Percentiles rank a stretch among this genome's conserved stretches.
These are phyloP conservation scores for Conus canariensis DNA, from an alignment of 2,888 invertebrate species.

Conservation along the genomic window DNA sequence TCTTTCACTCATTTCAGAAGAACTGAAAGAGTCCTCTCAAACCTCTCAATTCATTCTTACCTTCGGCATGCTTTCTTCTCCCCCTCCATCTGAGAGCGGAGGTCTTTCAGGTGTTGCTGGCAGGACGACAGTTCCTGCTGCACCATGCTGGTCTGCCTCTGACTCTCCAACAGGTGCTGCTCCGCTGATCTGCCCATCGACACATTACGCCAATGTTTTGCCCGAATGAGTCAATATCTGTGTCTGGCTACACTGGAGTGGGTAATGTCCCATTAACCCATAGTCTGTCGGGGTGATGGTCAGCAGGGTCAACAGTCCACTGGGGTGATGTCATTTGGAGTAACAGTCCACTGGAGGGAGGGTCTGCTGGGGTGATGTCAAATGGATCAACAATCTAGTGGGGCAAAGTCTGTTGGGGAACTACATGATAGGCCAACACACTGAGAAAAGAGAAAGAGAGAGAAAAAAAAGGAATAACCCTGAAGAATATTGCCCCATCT, in stretches of 20 bases:
- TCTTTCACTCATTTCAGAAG: neutral
- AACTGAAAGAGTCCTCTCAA: neutral
- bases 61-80: slow-evolving; percentile 60
- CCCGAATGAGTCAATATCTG: neutral
- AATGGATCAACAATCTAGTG: no score
- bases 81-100: slow-evolving; percentile 58
- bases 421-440: no score
- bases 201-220: neutral
- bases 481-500: no score
- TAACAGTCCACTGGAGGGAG: no score
- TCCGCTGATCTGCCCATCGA: slow-evolving; percentile 64
- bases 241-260: neutral
- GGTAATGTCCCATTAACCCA: no score
- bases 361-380: no score
- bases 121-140: slow-evolving; percentile 56
- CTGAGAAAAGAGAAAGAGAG: no score
- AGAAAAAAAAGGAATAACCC: no score
- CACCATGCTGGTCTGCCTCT: slow-evolving; percentile 56
- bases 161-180: slow-evolving; percentile 63
- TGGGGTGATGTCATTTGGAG: no score
- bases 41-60: slow-evolving; percentile 45
- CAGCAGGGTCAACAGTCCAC: no score
- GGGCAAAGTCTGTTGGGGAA: no score
- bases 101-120: slow-evolving; percentile 59
- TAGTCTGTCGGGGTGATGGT: no score